Evolutionary conservation across 2,888 invertebrate genomes (phyloP), one percentile per base, ranked within the genome.

Genomic region (Rhamphomyia laevipes): DNA sequence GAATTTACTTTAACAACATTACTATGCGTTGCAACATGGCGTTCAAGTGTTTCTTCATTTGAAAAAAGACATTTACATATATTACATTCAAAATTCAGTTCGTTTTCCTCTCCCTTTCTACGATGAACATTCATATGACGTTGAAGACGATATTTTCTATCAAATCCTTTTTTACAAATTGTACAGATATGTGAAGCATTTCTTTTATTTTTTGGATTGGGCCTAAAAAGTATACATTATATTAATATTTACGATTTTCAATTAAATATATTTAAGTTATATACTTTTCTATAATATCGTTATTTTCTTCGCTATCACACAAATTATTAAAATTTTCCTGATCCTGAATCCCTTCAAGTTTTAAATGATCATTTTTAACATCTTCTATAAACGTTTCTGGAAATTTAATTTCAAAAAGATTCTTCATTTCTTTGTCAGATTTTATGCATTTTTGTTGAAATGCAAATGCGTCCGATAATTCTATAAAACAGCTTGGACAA

Each of bases 401-500:
- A 17, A 6, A 38, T 11, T 38, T 11, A 5, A 18, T 40, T 11
- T 2, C 59, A 3, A 68, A 50, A 40, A 60, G 59, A 33, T 60
- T 59, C 45, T 71, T 61, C 23, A 75, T 56, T 4, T 61, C 56
- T 43, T 55, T 59, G 57, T 76, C 74, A 4, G 72, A 70, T 45
- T 65, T 63, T 54, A 74, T 71, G 53, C 73, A 74, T 58, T 71
- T 65, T 49, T 65, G 59, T 56, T 74, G 74, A 56, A 75, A 76
- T 41, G 67, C 60, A 58, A 76, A 76, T 11, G 75, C 64, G 9
- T 72, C 64, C 48, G 75, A 65, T 15, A 78, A 66, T 47, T 70
- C 66, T 50, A 68, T 68, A 1, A 73, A 70, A 62, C 82, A 82
- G 9, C 69, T 65, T 53, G 66, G 58, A 58, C 82, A 82, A 44